Evolutionary conservation across 2,113 vertebrate genomes (phyloP).

Genomic region (Psittacula cyanocephala): DNA sequence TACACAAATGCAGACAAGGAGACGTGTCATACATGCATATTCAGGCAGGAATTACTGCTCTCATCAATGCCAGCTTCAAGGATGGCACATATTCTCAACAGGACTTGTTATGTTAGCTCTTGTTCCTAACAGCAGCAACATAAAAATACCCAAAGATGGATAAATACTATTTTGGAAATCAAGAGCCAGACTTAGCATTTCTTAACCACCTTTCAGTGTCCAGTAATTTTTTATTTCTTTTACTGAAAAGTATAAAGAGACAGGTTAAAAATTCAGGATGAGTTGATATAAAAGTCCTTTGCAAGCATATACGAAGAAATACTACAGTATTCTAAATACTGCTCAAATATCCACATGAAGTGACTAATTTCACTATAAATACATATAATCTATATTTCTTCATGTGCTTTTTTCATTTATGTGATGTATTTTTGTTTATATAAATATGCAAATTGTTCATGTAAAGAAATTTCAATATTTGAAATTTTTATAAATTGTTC

Average conservation of each 20-base stretch:
- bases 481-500: background rate
- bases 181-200: background rate
- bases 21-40: fast-evolving
- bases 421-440: background rate
- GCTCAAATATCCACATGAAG: background rate
- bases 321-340: background rate
- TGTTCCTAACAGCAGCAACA: background rate
- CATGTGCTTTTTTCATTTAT: background rate
- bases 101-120: background rate
- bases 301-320: background rate
- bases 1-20: background rate
- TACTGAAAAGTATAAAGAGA: background rate
- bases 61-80: background rate
- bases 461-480: background rate
- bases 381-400: background rate
- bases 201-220: background rate
- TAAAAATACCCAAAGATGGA: background rate
- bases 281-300: background rate
- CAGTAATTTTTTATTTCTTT: background rate
- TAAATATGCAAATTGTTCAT: background rate
- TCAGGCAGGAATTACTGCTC: background rate
- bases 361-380: background rate
- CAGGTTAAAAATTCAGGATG: background rate
- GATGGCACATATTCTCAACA: background rate
- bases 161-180: background rate